These are phyloP conservation scores for Mesoligia furuncula DNA, from an alignment of 2,888 invertebrate genomes.

Conservation along the genomic window DNA sequence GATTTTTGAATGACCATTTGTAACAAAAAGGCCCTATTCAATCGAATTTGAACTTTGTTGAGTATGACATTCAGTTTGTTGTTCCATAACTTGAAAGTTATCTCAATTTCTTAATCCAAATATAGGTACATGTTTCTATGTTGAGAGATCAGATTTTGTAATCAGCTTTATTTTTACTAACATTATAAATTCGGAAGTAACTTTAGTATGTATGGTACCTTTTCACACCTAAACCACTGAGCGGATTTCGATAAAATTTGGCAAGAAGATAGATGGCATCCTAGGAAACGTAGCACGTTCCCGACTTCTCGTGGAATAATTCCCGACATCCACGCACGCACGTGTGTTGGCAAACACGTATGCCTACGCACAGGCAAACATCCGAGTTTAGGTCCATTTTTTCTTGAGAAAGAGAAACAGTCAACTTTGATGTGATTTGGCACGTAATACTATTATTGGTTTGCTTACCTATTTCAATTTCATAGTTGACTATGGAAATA, in stretches of 20 bases:
- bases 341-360: no score
- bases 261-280: background rate
- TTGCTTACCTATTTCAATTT: background rate
- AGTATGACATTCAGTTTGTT: no score
- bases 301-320: background rate
- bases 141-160: background rate
- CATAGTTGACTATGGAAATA: background rate
- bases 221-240: background rate
- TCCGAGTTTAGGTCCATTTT: background rate
- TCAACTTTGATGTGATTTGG: background rate
- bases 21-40: no score
- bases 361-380: background rate
- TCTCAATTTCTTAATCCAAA: no score
- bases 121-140: background rate
- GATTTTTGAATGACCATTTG: no score
- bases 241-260: background rate
- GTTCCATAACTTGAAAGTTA: no score
- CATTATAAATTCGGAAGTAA: no score
- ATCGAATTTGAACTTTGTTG: no score
- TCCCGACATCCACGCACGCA: background rate
- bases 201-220: background rate
- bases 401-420: background rate
- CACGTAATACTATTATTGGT: no score
- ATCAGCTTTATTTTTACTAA: background rate
- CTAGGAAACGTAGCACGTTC: background rate